Evolutionary conservation across 2,888 invertebrate species (phyloP).

Genomic region (Gastracanthus pulcherrimus): DNA sequence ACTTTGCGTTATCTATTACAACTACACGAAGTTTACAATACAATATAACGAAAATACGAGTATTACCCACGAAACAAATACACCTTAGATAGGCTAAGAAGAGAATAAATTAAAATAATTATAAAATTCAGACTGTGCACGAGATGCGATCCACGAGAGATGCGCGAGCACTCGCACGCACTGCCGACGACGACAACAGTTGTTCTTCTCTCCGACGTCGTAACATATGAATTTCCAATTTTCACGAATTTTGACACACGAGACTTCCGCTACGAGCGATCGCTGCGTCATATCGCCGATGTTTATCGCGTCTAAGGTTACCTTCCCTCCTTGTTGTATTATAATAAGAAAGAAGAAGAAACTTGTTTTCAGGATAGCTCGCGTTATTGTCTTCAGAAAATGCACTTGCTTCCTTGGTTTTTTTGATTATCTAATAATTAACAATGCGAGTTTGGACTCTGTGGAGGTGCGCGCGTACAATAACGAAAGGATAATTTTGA

Average conservation of each 20-base stretch:
- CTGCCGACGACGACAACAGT: too few species aligned
- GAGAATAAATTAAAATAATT: too few species aligned
- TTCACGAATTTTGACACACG: slow-evolving; percentile 27
- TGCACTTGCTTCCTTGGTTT: not conserved
- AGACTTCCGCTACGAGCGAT: slow-evolving; percentile 27
- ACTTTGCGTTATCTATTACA: too few species aligned
- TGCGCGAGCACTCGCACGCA: not conserved
- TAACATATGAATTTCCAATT: slow-evolving; percentile 20
- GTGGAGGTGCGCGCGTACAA: not conserved
- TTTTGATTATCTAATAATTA: not conserved
- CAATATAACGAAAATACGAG: too few species aligned
- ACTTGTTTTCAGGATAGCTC: too few species aligned
- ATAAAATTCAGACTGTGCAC: too few species aligned
- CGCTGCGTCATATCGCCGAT: not conserved
- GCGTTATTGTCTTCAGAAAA: not conserved
- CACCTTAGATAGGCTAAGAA: too few species aligned
- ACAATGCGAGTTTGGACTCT: not conserved
- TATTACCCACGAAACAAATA: too few species aligned
- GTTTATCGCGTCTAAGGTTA: slow-evolving; percentile 25
- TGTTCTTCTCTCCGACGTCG: too few species aligned
- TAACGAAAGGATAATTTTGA: slow-evolving; percentile 14
- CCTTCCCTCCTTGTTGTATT: not conserved
- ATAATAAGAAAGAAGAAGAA: not conserved
- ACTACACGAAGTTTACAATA: too few species aligned
- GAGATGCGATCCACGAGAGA: not conserved